Conservation (phyloP, 2,888 invertebrate genomes). For the Agrotis puta region DNA sequence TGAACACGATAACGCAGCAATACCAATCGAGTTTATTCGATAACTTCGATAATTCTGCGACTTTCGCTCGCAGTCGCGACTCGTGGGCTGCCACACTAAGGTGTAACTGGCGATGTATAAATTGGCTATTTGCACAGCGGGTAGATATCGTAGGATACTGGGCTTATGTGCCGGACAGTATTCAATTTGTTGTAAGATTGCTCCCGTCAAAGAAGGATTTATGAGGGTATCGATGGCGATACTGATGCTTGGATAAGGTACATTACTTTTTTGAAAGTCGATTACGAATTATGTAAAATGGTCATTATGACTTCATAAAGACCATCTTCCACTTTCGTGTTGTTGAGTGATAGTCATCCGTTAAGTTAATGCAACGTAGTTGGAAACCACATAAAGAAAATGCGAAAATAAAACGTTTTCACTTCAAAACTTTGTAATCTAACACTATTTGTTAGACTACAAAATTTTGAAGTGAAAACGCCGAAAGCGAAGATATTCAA, state of each 20-base stretch:
- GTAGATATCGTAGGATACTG: conserved; percentile 69
- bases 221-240: conserved; percentile 62
- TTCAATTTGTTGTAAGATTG: conserved; percentile 76
- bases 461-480: too few relatives aligned
- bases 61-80: conserved; percentile 17
- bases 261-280: conserved; percentile 37
- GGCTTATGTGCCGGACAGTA: conserved; percentile 64
- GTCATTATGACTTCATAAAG: conserved; percentile 13
- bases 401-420: neutral
- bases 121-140: conserved; percentile 76
- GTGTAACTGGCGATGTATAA: conserved; percentile 66
- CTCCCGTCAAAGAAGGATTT: conserved; percentile 65
- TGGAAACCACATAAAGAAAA: neutral
- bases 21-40: conserved; percentile 58
- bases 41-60: conserved; percentile 48
- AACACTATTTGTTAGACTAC: too few relatives aligned
- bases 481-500: neutral
- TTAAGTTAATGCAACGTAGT: neutral
- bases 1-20: conserved; percentile 56
- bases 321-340: too few relatives aligned
- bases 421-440: neutral
- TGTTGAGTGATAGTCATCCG: neutral
- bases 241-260: conserved; percentile 57
- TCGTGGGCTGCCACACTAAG: conserved; percentile 34
- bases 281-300: conserved; percentile 26